A percentile compares a stretch with the other conserved stretches of the same genome.
Conservation (phyloP, 1,140 invertebrate species). For the Chymomyza costata region DNA sequence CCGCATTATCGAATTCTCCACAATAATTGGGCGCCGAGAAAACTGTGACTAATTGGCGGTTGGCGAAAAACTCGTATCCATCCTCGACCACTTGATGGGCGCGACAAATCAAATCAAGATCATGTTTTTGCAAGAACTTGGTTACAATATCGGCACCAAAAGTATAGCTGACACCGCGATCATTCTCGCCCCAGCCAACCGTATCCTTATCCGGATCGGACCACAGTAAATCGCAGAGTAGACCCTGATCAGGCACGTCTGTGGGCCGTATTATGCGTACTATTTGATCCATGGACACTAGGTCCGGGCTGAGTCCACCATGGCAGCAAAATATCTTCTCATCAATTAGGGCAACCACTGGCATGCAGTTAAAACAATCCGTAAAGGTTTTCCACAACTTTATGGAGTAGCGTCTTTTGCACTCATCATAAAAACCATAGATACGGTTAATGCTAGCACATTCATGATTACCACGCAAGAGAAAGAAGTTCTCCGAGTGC, state of each 20-base stretch:
- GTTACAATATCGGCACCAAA: slow-evolving; percentile 95
- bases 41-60: slow-evolving; percentile 96
- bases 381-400: slow-evolving; percentile 99
- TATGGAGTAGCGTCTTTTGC: slow-evolving; percentile 96
- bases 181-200: slow-evolving; percentile 94
- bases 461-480: slow-evolving; percentile 88
- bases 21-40: slow-evolving; percentile 99
- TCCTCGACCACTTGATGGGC: slow-evolving; percentile 99
- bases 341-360: slow-evolving; percentile 95
- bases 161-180: slow-evolving; percentile 95
- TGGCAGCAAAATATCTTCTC: slow-evolving; percentile 99
- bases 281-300: slow-evolving; percentile 93
- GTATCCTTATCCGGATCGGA: slow-evolving; percentile 96
- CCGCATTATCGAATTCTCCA: slow-evolving; percentile 97
- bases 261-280: slow-evolving; percentile 92
- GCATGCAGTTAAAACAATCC: slow-evolving; percentile 98
- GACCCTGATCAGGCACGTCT: slow-evolving; percentile 92
- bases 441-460: slow-evolving; percentile 95
- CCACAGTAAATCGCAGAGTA: slow-evolving; percentile 97
- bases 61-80: slow-evolving; percentile 99
- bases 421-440: slow-evolving; percentile 96
- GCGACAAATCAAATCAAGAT: slow-evolving; percentile 95
- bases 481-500: slow-evolving; percentile 92
- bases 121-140: slow-evolving; percentile 95
- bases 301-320: slow-evolving; percentile 91